phyloP scores from a whole-genome alignment of 2,888 invertebrate genomes.

The Sussaba pulchella region DNA sequence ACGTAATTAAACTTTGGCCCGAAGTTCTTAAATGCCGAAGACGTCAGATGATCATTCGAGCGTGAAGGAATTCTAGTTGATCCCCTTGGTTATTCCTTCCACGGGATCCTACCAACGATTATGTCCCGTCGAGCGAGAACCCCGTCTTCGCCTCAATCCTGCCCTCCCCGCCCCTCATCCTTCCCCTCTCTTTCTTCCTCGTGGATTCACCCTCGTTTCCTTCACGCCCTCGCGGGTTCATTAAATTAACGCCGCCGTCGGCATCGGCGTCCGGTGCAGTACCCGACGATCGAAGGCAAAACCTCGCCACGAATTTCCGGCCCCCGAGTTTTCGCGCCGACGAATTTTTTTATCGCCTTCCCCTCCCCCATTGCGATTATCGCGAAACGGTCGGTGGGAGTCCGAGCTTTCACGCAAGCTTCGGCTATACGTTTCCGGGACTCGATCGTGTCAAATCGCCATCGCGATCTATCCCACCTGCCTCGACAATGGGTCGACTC shows the following conservation, averaged over 20 bases:
- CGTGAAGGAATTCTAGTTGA: slow-evolving; percentile 12
- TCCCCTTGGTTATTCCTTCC: slow-evolving; percentile 23
- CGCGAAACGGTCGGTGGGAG: slow-evolving; percentile 26
- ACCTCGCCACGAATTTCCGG: slow-evolving; percentile 54
- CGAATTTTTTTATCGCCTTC: neutral
- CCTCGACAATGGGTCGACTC: neutral
- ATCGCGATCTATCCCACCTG: slow-evolving; percentile 32
- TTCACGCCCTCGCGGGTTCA: slow-evolving; percentile 52
- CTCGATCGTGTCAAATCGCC: slow-evolving; percentile 6
- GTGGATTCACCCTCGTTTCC: slow-evolving; percentile 45
- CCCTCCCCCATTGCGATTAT: too few relatives aligned
- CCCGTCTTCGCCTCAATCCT: slow-evolving; percentile 11
- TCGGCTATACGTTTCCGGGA: neutral
- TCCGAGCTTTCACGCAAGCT: slow-evolving; percentile 44
- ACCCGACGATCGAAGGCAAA: slow-evolving; percentile 21
- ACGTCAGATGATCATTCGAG: slow-evolving; percentile 2
- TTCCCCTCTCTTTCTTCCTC: neutral
- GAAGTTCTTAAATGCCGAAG: neutral
- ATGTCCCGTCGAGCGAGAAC: slow-evolving; percentile 40
- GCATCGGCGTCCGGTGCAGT: slow-evolving; percentile 50
- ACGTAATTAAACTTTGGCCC: slow-evolving; percentile 5
- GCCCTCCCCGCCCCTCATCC: neutral
- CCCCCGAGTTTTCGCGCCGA: slow-evolving; percentile 17
- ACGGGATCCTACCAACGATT: slow-evolving; percentile 20
- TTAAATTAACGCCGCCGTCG: slow-evolving; percentile 57